Evolutionary conservation across 2,888 invertebrate genomes (phyloP), one percentile per base, ranked within the genome.

Genomic region (Nomada ruficornis): DNA sequence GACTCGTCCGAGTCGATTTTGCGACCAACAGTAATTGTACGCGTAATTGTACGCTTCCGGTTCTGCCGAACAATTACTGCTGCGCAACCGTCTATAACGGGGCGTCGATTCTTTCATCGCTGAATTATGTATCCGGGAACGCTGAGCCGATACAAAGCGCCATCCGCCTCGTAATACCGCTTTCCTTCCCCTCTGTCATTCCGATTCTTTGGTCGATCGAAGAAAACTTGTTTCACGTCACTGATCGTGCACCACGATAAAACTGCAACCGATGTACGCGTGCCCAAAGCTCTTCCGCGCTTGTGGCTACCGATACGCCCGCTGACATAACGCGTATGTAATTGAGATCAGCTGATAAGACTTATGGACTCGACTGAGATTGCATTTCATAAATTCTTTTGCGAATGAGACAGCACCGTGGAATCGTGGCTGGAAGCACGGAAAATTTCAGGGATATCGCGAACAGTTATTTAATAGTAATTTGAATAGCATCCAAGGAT

Each of bases 51-150:
- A 36, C 42, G 54, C 59, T 87, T 87, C 87, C 87, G 87, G 75
- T 73, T 73, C 77, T 55, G 36, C 62, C 63, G 74, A 76, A 81
- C 82, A 79, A 86, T 81, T 82, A 79, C 63, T 44, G 57, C 64
- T 74, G 67, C 13, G 69, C 80, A 67, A 62, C 75, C 86, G 71
- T 63, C 77, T 78, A 63, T 59, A 64, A 79, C 86, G 72, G 77
- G 54, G 52, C 70, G 78, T 83, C 87, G 83, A 87, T 83, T 75
- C 79, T 74, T 69, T 82, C 82, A 57, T 80, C 76, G 70, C 42
- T 23, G 57, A 55, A 69, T 10, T 80, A 36, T 36, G 36, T 36
- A 83, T 83, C 68, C 26, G 57, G 57, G 50, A 63, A 72, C 65
- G 76, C 59, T 42, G 59, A 20, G n/a, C 23, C 64, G 72, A 74